Percentiles rank a stretch among this genome's conserved stretches.
phyloP scores from a whole-genome alignment of 2,113 vertebrate species.

The Gavia stellata region DNA sequence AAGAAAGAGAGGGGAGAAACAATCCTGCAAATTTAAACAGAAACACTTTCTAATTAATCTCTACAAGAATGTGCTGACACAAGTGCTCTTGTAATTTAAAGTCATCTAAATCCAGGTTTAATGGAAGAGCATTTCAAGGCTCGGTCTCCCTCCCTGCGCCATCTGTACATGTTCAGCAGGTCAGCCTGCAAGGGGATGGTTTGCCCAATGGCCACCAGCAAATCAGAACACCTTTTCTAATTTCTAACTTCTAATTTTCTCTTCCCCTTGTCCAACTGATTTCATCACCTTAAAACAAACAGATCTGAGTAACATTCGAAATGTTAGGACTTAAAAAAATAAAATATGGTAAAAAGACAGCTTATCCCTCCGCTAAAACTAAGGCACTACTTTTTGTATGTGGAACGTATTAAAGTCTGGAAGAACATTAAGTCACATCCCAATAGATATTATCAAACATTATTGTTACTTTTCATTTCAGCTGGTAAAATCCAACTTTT shows the following conservation, averaged over 20 bases:
- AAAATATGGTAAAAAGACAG: conserved; percentile 44
- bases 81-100: not conserved
- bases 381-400: conserved; percentile 58
- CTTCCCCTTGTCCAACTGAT: not conserved
- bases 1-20: not conserved
- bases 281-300: not conserved
- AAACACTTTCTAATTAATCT: not conserved
- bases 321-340: conserved; percentile 26
- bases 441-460: conserved; percentile 35
- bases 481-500: conserved; percentile 56
- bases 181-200: not conserved
- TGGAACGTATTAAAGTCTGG: conserved; percentile 51
- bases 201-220: not conserved
- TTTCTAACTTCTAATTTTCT: not conserved
- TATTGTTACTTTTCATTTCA: conserved; percentile 25
- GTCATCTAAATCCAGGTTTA: not conserved
- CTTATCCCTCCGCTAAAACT: conserved; percentile 39
- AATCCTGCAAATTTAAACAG: not conserved
- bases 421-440: conserved; percentile 47
- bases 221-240: not conserved
- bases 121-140: not conserved
- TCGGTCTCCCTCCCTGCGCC: not conserved
- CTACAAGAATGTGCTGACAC: not conserved
- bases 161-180: not conserved
- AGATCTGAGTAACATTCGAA: not conserved